Conservation (phyloP, 2,113 vertebrate species). For the Platysternon megacephalum region DNA sequence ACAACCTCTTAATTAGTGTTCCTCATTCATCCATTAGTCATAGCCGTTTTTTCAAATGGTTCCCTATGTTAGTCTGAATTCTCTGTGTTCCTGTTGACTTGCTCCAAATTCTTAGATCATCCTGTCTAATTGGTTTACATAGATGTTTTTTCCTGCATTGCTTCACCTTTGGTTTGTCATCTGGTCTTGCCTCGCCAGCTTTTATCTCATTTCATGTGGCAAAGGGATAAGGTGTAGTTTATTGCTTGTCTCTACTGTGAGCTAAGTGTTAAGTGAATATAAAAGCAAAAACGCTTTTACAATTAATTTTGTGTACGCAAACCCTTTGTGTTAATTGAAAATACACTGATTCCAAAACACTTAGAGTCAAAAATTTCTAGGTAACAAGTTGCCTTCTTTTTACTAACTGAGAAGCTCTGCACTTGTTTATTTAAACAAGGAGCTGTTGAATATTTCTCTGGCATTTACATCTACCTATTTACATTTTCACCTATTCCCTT, state of each 20-base stretch:
- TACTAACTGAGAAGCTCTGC: neutral
- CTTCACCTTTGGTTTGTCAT: neutral
- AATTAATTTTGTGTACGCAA: fast-evolving
- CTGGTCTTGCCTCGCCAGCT: neutral
- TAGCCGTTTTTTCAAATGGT: neutral
- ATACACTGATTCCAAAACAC: neutral
- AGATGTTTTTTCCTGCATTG: neutral
- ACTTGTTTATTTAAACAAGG: neutral
- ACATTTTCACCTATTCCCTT: neutral
- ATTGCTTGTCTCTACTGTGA: neutral
- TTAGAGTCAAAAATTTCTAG: fast-evolving
- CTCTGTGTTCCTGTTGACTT: neutral
- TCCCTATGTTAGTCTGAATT: neutral
- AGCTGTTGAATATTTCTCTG: neutral
- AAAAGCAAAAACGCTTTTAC: neutral
- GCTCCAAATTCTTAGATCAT: neutral
- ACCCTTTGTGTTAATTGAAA: neutral
- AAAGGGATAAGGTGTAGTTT: neutral
- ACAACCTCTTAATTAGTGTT: neutral
- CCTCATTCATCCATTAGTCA: neutral
- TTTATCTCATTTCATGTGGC: neutral
- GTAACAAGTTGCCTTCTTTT: fast-evolving
- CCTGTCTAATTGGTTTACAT: neutral
- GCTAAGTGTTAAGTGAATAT: neutral
- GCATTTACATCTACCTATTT: neutral